Base-by-base conservation (phyloP, 2,797 vertebrate genomes). In the Acrossocheilus wenchowensis region DNA sequence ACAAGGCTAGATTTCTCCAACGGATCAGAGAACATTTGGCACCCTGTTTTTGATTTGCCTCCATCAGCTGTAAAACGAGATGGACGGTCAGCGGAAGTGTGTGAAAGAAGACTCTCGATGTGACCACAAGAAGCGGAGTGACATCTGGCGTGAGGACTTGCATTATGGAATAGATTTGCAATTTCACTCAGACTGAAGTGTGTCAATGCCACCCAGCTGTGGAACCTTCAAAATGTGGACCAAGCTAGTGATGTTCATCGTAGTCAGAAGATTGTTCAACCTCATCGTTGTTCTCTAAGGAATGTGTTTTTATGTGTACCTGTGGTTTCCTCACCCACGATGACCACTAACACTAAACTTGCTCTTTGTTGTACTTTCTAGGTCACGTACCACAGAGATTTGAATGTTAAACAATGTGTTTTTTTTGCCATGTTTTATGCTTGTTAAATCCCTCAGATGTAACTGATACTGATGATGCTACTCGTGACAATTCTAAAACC, bases 391-490 rank as follows among this genome's bases (percentile, higher is more conserved):
- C 94, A 94, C 96, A 94, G 96, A 95, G 96, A 94, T 98, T 96
- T 98, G 93, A 91, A 97, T 99, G 97, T 97, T 99, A 98, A 99
- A 99, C 98, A 90, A 91, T 95, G 92, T 95, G 89, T 94, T 96
- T 96, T 94, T 96, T 96, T 97, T 99, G 98, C 98, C 97, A 96
- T 99, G 97, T 99, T 94, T 99, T 99, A 89, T 98, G 98, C 98
- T 98, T 97, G 96, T 99, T 99, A 97, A 98, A 99, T 98, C 98
- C 98, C 98, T 98, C 98, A 99, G 98, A 99, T 99, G 96, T 99
- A 98, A 98, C 98, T 98, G 98, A 98, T 98, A 99, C 98, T 97
- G 98, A 98, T 98, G 98, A 99, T 97, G 97, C 96, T 98, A 98
- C 97, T 98, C 97, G 96, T 95, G 98, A 98, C 97, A 97, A 97